Base-by-base conservation (phyloP, 2,113 vertebrate species). In the Cinclus mexicanus region DNA sequence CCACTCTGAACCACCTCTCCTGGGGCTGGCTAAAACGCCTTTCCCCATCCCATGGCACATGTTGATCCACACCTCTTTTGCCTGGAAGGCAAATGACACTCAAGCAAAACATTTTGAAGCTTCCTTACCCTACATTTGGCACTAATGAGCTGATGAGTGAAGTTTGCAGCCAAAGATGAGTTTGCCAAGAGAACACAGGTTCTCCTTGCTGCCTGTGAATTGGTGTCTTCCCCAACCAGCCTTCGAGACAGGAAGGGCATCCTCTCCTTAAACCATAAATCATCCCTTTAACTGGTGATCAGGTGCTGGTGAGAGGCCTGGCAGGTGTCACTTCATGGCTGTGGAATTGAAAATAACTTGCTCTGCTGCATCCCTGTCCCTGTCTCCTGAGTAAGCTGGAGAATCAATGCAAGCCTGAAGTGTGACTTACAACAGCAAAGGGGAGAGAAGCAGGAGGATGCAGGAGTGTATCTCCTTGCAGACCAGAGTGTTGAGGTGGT, bases 211-310 rank as follows among this genome's bases (percentile, higher is more conserved):
- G 55, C 8, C 83, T 71, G 26, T 13, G 39, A 47, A 12, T 11
- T 12, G 18, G 50, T 31, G 44, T 14, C 60, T 50, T 68, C 64
- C 64, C 55, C 44, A 60, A 35, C 12, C 44, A 79, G 64, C 60
- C 75, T 65, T 4, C 3, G 28, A 85, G 44, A 42, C 21, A 81
- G 68, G 49, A 44, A 91, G 57, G 78, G 63, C 22, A 16, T 64
- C 78, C 68, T 83, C 88, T 77, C 41, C 89, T 87, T 57, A 72
- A 72, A 10, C 29, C 81, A 72, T 89, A 93, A 94, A 97, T 97
- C 89, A 95, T 92, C 15, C 55, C 31, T 77, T 94, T 96, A 97
- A 95, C 90, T 96, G 93, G 57, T 82, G 88, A 97, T 96, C 93
- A 96, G 87, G 37, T 93, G 90, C 83, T 60, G 86, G 91, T 28